Evolutionary conservation across 2,888 invertebrate genomes (phyloP), one percentile per base, ranked within the genome.

Genomic region (Polydrusus cervinus): DNA sequence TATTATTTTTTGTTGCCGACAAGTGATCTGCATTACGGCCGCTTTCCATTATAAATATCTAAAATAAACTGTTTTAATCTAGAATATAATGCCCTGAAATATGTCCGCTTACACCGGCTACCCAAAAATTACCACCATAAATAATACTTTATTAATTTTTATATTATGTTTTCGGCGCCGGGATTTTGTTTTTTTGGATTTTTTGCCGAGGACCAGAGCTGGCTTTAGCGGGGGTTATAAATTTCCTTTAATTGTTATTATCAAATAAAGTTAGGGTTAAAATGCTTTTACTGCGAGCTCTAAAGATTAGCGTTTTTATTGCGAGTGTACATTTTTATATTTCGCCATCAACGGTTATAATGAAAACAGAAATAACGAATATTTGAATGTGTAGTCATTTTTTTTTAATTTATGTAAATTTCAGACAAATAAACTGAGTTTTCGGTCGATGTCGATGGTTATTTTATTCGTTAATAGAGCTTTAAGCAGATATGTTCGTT

Each of bases 41-140:
- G 51, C 45, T 43, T 82, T 83, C 86, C 86, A 87, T 87, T 87
- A 87, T 87, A 87, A 87, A 87, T 87, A 87, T 87, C 87, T 87
- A 87, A 87, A 87, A 87, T 87, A 87, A 87, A 87, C 87, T 87
- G 87, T 87, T 87, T 87, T 87, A 87, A 87, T 87, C 87, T 87
- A 85, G 86, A 87, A 87, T 87, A 86, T 87, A 87, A 86, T 86
- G 84, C 61, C 82, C 82, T 84, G 85, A 84, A 86, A 85, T 85
- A 85, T 84, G 84, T 82, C 82, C 83, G 84, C 83, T 83, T 68
- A 70, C 69, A 82, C 83, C 83, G 83, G 83, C 85, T 84, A 83
- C 83, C 86, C 86, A 86, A 87, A 87, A 87, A 87, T 87, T 87
- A 86, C 87, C 81, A 78, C 82, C 87, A 86, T 87, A 87, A 87